Base-by-base conservation (phyloP, 1,140 invertebrate species). In the Ceratina calcarata region DNA sequence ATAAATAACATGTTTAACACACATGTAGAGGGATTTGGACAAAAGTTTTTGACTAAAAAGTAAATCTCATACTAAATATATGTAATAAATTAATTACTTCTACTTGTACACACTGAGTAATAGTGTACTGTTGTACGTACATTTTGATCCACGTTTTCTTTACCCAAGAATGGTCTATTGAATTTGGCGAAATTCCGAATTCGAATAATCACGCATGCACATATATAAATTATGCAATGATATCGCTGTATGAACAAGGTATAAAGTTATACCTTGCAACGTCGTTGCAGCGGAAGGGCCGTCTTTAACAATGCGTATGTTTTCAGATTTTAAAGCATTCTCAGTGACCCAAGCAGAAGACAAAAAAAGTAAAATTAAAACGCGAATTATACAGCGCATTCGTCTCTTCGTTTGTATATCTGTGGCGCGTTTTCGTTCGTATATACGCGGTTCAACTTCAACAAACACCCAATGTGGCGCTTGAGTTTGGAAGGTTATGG, bases 401-500 rank as follows among this genome's bases (percentile, higher is more conserved):
- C 62, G 62, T 74, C n/a, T 86, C 70, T 65, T 85, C 71, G 61
- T 76, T 85, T 58, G 61, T 74, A 66, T 81, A 71, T 72, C 53
- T 68, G 71, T 70, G 75, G 76, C 78, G 75, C 74, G 67, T 85
- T 78, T 84, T 73, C 51, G 64, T 81, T 70, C 68, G 37, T 45
- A 53, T 45, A 53, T 72, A 80, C 53, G 68, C 64, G 82, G 70
- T 84, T 79, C 76, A 85, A 85, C 80, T 84, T 79, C 76, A 85
- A 85, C 80, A 82, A 85, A 85, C 80, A 79, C 70, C 22, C 83
- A 76, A 82, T 85, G 91, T 91, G 89, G 90, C 89, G 90, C 85
- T 83, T 85, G 85, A 87, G 79, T 84, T 88, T 87, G 83, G 86
- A 88, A 91, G 91, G 90, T 92, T 92, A 92, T 91, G 90, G 88